Evolutionary conservation across 2,797 vertebrate species (phyloP).

Genomic region (Hydrolagus colliei): DNA sequence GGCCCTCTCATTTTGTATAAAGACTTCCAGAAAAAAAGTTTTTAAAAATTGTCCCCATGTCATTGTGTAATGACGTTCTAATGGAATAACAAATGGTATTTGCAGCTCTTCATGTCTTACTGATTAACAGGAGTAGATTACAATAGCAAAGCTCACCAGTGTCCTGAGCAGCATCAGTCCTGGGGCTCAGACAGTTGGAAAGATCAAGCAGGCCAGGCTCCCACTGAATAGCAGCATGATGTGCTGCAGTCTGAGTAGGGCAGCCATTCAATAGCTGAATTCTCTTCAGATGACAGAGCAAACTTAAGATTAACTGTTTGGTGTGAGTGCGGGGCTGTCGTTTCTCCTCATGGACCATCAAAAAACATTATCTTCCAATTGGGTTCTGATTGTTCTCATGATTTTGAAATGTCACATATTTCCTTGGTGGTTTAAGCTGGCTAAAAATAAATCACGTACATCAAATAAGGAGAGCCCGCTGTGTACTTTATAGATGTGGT

Average conservation of each 20-base stretch:
- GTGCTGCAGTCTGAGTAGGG: background rate
- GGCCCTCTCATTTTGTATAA: slow-evolving; percentile 21
- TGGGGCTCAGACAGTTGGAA: background rate
- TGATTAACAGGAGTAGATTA: background rate
- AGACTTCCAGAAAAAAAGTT: background rate
- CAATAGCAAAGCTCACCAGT: background rate
- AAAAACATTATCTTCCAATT: background rate
- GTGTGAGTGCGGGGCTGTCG: background rate
- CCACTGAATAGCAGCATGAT: background rate
- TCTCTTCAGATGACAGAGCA: background rate
- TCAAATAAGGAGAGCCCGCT: background rate
- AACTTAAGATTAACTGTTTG: slow-evolving; percentile 2
- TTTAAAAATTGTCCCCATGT: slow-evolving; percentile 23
- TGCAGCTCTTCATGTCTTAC: background rate
- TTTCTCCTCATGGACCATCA: background rate
- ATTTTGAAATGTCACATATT: background rate
- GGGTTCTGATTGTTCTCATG: background rate
- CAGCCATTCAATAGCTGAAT: background rate
- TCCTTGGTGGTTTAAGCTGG: background rate
- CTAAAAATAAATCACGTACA: background rate
- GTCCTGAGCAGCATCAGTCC: background rate
- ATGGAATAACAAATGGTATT: background rate
- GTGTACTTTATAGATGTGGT: background rate
- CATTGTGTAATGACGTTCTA: background rate
- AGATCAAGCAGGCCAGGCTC: background rate